Evolutionary conservation across 2,113 vertebrate genomes (phyloP), one percentile per base, ranked within the genome.

Genomic region (Atrichornis clamosus): DNA sequence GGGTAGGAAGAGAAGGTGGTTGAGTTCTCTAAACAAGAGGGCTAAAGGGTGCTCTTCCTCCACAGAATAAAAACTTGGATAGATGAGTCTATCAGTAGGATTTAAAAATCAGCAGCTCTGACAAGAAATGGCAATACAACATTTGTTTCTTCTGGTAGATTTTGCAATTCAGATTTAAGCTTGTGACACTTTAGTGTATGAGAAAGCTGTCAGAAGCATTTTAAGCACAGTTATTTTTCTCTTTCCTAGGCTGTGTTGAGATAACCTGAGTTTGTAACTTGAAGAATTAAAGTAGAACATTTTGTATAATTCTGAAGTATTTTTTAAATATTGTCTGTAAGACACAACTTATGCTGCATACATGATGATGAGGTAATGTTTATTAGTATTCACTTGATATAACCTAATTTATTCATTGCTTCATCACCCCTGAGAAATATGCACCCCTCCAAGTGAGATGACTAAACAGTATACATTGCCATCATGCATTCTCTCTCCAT

Each of bases 141-240:
- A 90, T 93, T 96, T 93, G 65, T 92, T 96, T 95, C 90, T 90
- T 93, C 68, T 96, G 85, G 52, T 94, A 87, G 76, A 68, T 94
- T 97, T 93, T 95, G 93, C 96, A 94, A 96, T 97, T 96, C 91
- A 95, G 91, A 95, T 97, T 96, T 86, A 78, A 94, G 28, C 88
- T 94, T 96, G 92, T 96, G 95, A 97, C 84, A 94, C 68, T 77
- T 55, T 24, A 81, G 60, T 72, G 73, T 88, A 90, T 88, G 90
- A 93, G 79, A 96, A 96, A 94, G 82, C 90, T 94, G 93, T 96
- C 90, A 96, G 64, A 95, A 73, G 41, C 68, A 80, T 95, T 92
- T 97, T 88, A 90, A 89, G 83, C 60, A 77, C 3, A 90, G 85
- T 87, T 94, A 95, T 94, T 92, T 95, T 96, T 94, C 84, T 92